Percentiles rank a stretch among this genome's conserved stretches.
Conservation (phyloP, 2,113 vertebrate genomes). For the Mustelus asterias region DNA sequence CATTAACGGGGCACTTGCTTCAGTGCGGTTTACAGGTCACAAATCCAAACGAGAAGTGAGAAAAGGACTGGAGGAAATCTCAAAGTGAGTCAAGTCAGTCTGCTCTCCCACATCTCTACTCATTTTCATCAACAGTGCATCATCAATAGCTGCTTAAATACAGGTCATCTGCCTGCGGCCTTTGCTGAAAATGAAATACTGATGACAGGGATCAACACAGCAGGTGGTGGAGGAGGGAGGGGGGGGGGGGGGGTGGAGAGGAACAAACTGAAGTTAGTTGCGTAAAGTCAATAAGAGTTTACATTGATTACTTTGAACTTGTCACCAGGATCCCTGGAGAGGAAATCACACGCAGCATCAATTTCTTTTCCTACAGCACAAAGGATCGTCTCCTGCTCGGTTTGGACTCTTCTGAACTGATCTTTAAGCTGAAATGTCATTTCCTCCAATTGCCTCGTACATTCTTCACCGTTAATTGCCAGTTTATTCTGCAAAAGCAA, state of each 20-base stretch:
- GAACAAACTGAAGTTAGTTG: neutral
- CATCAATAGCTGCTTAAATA: neutral
- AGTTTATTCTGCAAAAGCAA: constrained; percentile 51
- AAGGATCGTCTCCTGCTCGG: constrained; percentile 73
- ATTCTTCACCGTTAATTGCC: constrained; percentile 56
- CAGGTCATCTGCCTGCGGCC: neutral
- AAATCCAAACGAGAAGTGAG: neutral
- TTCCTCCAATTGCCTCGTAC: constrained; percentile 57
- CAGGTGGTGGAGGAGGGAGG: neutral
- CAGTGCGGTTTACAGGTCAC: neutral
- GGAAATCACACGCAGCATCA: constrained; percentile 68
- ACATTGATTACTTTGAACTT: constrained; percentile 75
- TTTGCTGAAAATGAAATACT: neutral
- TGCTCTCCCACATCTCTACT: neutral
- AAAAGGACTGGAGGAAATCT: neutral
- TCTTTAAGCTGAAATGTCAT: constrained; percentile 62
- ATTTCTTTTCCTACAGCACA: constrained; percentile 72
- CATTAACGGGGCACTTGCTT: neutral
- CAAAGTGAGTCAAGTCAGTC: neutral
- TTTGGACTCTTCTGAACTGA: constrained; percentile 64
- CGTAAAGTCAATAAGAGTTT: neutral
- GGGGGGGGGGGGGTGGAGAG: too few relatives aligned
- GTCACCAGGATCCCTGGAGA: constrained; percentile 66
- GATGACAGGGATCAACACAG: neutral
- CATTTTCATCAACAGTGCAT: neutral